Base-by-base conservation (phyloP, 2,113 vertebrate species). In the Tupaia chinensis region DNA sequence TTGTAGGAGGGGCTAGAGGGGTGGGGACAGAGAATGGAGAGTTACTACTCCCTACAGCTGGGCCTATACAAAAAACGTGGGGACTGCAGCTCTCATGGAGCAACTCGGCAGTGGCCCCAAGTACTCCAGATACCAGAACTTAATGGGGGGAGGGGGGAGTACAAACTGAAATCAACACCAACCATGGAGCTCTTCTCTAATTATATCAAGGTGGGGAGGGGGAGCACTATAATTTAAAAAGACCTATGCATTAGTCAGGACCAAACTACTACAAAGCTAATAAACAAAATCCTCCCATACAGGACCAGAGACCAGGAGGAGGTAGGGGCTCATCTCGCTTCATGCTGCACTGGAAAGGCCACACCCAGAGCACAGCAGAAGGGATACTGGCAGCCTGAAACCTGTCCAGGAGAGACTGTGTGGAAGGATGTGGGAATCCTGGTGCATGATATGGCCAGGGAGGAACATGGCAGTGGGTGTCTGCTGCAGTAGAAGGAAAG, bases 341-440 rank as follows among this genome's bases (percentile, higher is more conserved):
- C 81, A 44, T 93, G 92, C 89, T 94, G 89, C 82, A 91, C 96
- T 82, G 89, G 79, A 76, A 91, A 96, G 88, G 85, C 95, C 97
- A 97, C 94, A 96, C 93, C 95, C 94, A 94, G 94, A 95, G 84
- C 91, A 93, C 68, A 89, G 93, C 87, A 97, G 87, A 94, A 96
- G 93, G 65, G 78, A 95, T 83, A 60, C 94, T 66, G 91, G 88
- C 85, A 82, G 82, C 89, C 70, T 93, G 93, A 69, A 95, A 96
- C 44, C 44, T 68, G 54, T 82, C 78, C 94, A 96, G 81, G 88
- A 88, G 78, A 68, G 65, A 91, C 27, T 66, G 88, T 93, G 61
- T 23, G 7, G 70, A 83, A 93, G 85, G 91, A 72, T 96, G 89
- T 86, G 78, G 96, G 86, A 95, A 74, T 89, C 78, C 70, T 74